Conservation (phyloP, 2,113 vertebrate genomes). For the Parus major region DNA sequence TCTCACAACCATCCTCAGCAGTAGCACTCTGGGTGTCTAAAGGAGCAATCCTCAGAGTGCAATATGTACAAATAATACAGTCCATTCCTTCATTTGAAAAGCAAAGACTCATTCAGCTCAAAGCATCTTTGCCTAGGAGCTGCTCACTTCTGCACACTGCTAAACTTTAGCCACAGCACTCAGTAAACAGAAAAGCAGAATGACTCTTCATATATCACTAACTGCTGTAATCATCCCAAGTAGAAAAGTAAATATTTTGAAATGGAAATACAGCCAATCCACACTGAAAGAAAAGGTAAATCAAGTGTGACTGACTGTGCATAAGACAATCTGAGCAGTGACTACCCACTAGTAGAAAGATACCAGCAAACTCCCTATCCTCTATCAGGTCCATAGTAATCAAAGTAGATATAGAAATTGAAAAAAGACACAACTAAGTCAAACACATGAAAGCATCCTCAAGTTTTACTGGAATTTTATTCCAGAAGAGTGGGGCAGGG, state of each 20-base stretch:
- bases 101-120: background rate
- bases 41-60: background rate
- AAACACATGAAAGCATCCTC: background rate
- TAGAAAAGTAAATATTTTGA: conserved; percentile 6
- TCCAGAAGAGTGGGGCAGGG: accelerated
- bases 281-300: background rate
- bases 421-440: background rate
- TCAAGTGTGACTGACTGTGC: background rate
- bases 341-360: background rate
- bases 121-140: background rate
- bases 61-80: background rate
- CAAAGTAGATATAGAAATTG: background rate
- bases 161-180: background rate
- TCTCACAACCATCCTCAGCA: background rate
- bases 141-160: background rate
- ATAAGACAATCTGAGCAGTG: background rate
- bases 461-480: background rate
- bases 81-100: background rate
- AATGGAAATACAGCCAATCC: background rate
- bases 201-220: background rate
- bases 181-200: background rate
- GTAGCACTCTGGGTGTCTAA: background rate
- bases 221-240: background rate
- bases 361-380: background rate
- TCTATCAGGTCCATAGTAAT: background rate